phyloP scores from a whole-genome alignment of 2,113 vertebrate genomes.

The Mystacornis crossleyi region DNA sequence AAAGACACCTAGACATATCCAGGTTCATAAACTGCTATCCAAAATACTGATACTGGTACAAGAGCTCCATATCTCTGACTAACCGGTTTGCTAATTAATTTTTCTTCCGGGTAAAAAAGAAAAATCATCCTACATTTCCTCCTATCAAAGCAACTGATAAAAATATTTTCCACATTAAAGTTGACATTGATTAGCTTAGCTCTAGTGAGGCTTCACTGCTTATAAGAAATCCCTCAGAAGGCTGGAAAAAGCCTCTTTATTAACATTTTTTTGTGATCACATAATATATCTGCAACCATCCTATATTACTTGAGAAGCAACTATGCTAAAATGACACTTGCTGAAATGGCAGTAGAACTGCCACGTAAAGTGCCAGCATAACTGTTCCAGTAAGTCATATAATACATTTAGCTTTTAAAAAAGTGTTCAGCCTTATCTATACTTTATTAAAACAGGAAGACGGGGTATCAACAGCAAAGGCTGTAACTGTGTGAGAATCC shows the following conservation, averaged over 20 bases:
- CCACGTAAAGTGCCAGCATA: background rate
- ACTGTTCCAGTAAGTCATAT: background rate
- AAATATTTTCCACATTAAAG: constrained; percentile 15
- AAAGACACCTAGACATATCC: background rate
- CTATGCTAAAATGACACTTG: background rate
- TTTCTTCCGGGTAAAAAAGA: background rate
- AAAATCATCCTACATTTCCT: background rate
- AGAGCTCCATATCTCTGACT: background rate
- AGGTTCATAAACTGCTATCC: background rate
- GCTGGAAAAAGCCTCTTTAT: background rate
- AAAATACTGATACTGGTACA: background rate
- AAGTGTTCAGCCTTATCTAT: background rate
- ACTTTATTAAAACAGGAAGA: background rate
- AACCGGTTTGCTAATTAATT: background rate
- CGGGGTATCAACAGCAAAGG: background rate
- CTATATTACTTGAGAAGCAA: background rate
- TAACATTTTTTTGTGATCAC: background rate
- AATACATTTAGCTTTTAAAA: background rate
- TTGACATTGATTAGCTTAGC: constrained; percentile 9
- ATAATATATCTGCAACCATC: background rate
- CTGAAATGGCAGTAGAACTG: background rate
- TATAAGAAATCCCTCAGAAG: background rate
- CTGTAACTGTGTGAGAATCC: background rate
- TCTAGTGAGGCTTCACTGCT: background rate
- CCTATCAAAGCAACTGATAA: background rate